These are phyloP conservation scores for Drosophila koepferae DNA, from an alignment of 2,888 invertebrate genomes.

Conservation along the genomic window DNA sequence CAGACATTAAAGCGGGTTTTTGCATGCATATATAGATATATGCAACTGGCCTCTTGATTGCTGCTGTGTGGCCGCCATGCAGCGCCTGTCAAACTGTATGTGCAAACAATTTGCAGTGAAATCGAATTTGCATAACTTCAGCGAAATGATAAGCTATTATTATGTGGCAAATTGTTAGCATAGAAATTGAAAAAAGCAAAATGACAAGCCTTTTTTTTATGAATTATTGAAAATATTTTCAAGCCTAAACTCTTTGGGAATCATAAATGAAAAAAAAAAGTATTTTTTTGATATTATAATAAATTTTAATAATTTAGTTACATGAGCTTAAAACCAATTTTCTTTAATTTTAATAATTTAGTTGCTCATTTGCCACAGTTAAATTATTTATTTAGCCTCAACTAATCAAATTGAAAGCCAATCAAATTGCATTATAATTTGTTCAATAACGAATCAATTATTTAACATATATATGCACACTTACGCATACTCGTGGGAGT, in stretches of 20 bases:
- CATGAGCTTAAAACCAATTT: neutral
- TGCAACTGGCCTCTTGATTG: constrained; percentile 3
- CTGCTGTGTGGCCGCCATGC: constrained; percentile 32
- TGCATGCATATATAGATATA: neutral
- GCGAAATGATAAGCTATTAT: constrained; percentile 6
- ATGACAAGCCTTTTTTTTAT: neutral
- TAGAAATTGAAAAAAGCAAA: neutral
- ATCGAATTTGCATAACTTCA: constrained; percentile 23
- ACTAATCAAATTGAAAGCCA: constrained; percentile 6
- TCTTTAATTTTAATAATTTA: neutral
- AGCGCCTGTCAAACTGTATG: constrained; percentile 52
- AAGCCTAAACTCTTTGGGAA: constrained; percentile 9
- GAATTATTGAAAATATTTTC: neutral
- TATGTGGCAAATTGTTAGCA: constrained; percentile 11
- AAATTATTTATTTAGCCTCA: neutral
- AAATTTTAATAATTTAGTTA: no score
- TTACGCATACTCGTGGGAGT: neutral
- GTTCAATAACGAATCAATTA: constrained; percentile 2
- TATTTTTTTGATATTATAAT: neutral
- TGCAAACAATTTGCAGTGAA: constrained; percentile 21
- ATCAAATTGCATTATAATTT: neutral
- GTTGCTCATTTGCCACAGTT: neutral
- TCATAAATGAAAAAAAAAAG: neutral
- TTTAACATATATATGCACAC: neutral
- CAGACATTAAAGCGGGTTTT: constrained; percentile 72